These are phyloP conservation scores for Agrilus biguttatus DNA, from an alignment of 2,888 invertebrate genomes.

Conservation along the genomic window DNA sequence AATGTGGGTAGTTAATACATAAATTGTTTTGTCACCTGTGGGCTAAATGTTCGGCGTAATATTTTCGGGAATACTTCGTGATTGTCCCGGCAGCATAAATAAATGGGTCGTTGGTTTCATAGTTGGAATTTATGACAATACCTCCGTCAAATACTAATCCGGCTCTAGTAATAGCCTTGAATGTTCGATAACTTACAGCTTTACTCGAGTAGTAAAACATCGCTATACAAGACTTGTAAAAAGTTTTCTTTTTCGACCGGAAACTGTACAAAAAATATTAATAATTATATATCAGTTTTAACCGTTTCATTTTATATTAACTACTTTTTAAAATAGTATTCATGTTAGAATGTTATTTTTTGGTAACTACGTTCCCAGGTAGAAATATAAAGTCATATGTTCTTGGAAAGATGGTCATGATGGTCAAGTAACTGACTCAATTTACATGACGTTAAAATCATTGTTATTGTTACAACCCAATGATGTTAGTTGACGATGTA, in stretches of 20 bases:
- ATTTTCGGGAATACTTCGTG: conserved; percentile 46
- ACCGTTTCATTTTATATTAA: too few relatives aligned
- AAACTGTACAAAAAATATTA: conserved; percentile 22
- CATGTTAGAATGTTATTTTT: too few relatives aligned
- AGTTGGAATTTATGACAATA: conserved; percentile 45
- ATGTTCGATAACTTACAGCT: conserved; percentile 29
- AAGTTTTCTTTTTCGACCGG: conserved; percentile 31
- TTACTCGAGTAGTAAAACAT: conserved; percentile 44
- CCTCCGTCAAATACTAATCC: conserved; percentile 46
- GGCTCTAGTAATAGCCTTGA: conserved; percentile 37
- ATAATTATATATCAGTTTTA: too few relatives aligned
- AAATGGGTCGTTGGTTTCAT: conserved; percentile 47
- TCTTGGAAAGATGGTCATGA: too few relatives aligned
- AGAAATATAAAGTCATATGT: too few relatives aligned
- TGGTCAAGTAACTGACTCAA: too few relatives aligned
- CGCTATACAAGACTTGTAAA: conserved; percentile 37
- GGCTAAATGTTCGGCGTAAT: conserved; percentile 35
- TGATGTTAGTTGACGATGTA: too few relatives aligned
- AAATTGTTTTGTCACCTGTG: conserved; percentile 23
- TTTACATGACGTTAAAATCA: too few relatives aligned
- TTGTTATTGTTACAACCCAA: too few relatives aligned
- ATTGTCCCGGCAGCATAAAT: conserved; percentile 53
- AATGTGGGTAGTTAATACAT: too few relatives aligned
- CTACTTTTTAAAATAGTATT: too few relatives aligned
- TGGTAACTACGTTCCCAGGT: too few relatives aligned